phyloP scores from a whole-genome alignment of 2,797 vertebrate species.

The Cirrhinus molitorella region DNA sequence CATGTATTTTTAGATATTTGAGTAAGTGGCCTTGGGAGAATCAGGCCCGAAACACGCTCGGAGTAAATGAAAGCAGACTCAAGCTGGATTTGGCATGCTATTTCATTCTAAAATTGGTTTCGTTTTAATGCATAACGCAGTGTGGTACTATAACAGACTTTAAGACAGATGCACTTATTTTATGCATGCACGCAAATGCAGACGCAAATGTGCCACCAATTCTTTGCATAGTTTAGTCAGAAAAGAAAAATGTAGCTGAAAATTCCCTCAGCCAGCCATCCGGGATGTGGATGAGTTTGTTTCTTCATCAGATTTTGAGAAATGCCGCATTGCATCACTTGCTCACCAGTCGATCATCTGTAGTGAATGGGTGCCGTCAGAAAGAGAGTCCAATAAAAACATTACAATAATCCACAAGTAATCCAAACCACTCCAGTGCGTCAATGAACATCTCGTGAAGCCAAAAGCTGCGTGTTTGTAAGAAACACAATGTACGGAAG shows the following conservation, averaged over 20 bases:
- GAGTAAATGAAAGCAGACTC: background rate
- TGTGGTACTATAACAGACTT: background rate
- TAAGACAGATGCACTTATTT: background rate
- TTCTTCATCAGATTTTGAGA: background rate
- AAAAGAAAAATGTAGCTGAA: background rate
- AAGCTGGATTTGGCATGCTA: background rate
- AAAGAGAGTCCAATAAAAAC: background rate
- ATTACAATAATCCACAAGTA: background rate
- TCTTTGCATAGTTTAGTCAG: background rate
- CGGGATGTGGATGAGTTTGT: background rate
- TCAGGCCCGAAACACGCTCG: background rate
- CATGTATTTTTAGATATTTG: slow-evolving; percentile 80
- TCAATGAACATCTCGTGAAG: background rate
- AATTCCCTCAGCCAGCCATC: background rate
- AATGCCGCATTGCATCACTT: background rate
- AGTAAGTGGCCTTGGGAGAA: slow-evolving; percentile 25
- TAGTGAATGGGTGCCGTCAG: background rate
- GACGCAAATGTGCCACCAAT: background rate
- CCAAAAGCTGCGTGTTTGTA: background rate
- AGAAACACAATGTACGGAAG: background rate
- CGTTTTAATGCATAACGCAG: background rate
- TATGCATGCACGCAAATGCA: background rate
- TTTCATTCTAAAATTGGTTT: background rate
- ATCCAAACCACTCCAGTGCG: background rate
- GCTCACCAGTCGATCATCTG: background rate